These are phyloP conservation scores for Orussus abietinus DNA, from an alignment of 1,140 invertebrate species.

Conservation along the genomic window DNA sequence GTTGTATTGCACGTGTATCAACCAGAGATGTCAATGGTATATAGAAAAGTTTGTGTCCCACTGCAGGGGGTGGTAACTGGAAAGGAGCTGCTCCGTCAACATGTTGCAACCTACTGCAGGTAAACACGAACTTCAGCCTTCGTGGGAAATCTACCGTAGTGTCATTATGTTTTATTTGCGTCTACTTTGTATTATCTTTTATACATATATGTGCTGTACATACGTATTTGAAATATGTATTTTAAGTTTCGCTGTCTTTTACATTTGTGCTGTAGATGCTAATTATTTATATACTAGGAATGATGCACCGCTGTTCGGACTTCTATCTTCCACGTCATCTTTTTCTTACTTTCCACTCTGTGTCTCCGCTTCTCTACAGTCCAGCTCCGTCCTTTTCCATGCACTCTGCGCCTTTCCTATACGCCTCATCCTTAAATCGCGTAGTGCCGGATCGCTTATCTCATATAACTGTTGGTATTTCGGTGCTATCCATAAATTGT, in stretches of 20 bases:
- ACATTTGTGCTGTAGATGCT: constrained; percentile 37
- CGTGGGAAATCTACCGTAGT: constrained; percentile 49
- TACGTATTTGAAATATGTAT: constrained; percentile 19
- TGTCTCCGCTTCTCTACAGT: constrained; percentile 23
- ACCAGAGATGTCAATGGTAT: constrained; percentile 51
- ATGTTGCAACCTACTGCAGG: constrained; percentile 54
- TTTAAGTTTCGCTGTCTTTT: constrained; percentile 30
- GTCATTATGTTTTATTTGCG: constrained; percentile 47
- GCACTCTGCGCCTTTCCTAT: too few species aligned
- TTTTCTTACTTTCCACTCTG: constrained; percentile 15
- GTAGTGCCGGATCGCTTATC: too few species aligned
- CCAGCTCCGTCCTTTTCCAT: too few species aligned
- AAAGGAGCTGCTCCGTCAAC: constrained; percentile 53
- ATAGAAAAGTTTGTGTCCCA: constrained; percentile 56
- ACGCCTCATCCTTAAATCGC: too few species aligned
- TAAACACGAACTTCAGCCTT: constrained; percentile 54
- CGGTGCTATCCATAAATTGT: too few species aligned
- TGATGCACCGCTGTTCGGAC: constrained; percentile 40
- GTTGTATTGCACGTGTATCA: too few species aligned
- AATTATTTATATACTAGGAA: constrained; percentile 41
- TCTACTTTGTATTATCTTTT: constrained; percentile 18
- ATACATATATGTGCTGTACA: constrained; percentile 7
- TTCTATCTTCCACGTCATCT: too few species aligned
- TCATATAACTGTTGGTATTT: too few species aligned
- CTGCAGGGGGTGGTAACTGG: constrained; percentile 56